A percentile compares a stretch with the other conserved stretches of the same genome.
Conservation (phyloP, 2,888 invertebrate species). For the Diarsia dahlii region DNA sequence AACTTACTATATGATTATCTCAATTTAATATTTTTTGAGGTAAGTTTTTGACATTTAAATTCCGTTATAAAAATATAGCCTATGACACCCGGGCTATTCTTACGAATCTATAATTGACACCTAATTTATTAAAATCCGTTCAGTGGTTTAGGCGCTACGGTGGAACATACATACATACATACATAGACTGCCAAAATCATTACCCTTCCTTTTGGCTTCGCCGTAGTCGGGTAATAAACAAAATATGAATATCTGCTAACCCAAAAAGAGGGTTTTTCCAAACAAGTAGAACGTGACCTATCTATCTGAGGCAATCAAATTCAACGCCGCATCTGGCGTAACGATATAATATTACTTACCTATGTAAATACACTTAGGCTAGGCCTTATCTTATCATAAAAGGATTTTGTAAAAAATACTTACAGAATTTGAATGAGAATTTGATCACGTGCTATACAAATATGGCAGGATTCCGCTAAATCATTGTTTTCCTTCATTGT, state of each 20-base stretch:
- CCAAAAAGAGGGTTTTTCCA: conserved; percentile 9
- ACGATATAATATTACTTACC: conserved; percentile 43
- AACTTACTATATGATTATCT: no score
- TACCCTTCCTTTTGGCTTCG: no score
- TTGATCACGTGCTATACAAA: not conserved
- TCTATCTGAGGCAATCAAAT: conserved; percentile 50
- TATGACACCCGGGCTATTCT: no score
- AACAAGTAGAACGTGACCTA: conserved; percentile 57
- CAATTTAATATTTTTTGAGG: no score
- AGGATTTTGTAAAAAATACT: not conserved
- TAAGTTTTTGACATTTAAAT: no score
- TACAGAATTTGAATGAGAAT: not conserved
- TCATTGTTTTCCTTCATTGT: not conserved
- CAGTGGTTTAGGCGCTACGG: no score
- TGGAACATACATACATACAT: no score
- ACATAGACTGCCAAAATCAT: no score
- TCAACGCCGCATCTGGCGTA: conserved; percentile 26
- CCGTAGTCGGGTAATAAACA: no score
- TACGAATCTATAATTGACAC: no score
- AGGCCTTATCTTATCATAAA: conserved; percentile 31
- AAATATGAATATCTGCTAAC: conserved; percentile 22
- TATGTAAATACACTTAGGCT: conserved; percentile 44
- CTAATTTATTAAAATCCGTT: no score
- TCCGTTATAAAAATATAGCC: no score
- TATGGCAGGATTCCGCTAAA: not conserved